A percentile compares a stretch with the other conserved stretches of the same genome.
These are phyloP conservation scores for Dendrocincla fuliginosa DNA, from an alignment of 2,797 vertebrate genomes.

Conservation along the genomic window DNA sequence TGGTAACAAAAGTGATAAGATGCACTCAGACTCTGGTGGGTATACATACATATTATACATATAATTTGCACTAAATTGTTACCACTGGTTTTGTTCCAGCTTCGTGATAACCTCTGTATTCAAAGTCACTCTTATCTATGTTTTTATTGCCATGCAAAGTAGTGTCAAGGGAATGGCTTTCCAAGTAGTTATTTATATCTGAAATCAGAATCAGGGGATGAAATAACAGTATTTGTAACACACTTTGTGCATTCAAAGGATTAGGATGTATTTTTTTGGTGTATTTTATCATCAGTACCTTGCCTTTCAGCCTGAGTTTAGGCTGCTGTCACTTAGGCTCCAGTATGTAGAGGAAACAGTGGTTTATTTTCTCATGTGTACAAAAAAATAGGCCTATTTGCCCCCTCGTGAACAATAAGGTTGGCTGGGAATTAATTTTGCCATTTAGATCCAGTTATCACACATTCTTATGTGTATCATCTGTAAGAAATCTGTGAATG, in stretches of 20 bases:
- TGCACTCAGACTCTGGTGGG: neutral
- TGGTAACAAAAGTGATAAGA: neutral
- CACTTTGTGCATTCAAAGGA: neutral
- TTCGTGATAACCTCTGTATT: neutral
- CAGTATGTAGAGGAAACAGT: neutral
- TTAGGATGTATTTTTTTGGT: neutral
- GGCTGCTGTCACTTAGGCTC: neutral
- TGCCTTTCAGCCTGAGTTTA: neutral
- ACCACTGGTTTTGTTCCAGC: neutral
- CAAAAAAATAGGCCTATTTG: neutral
- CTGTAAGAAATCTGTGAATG: neutral
- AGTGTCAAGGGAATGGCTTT: neutral
- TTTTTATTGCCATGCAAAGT: neutral
- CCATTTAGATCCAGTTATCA: neutral
- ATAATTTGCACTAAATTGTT: neutral
- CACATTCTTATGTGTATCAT: neutral
- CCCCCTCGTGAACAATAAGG: neutral
- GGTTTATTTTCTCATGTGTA: neutral
- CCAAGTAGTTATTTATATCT: neutral
- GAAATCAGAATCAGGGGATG: neutral
- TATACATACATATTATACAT: fast-evolving
- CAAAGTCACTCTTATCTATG: neutral
- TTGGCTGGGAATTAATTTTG: neutral
- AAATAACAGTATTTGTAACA: neutral
- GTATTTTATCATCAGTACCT: neutral